Evolutionary conservation across 2,113 vertebrate species (phyloP).

Genomic region (Caretta caretta): DNA sequence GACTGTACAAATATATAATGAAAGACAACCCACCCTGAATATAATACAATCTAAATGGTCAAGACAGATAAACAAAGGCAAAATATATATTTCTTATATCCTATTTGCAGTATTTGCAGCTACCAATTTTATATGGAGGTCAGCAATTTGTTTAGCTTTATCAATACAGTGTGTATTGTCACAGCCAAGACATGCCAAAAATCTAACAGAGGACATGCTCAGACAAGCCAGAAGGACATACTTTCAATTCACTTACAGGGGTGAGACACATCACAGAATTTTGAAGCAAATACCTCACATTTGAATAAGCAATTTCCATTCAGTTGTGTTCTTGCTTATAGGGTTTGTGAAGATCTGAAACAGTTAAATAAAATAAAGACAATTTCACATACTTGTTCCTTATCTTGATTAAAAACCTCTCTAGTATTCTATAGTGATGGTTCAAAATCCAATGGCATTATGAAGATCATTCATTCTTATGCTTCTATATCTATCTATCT

Average conservation of each 20-base stretch:
- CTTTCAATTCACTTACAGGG: neutral
- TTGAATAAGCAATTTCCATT: neutral
- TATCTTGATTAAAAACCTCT: neutral
- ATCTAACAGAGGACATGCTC: neutral
- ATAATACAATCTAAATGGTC: neutral
- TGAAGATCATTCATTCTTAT: neutral
- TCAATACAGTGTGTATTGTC: neutral
- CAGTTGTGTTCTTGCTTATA: neutral
- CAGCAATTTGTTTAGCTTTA: neutral
- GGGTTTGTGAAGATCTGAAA: neutral
- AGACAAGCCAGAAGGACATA: neutral
- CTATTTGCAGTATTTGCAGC: neutral
- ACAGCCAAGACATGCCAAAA: too few species aligned
- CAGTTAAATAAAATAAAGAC: neutral
- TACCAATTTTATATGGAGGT: neutral
- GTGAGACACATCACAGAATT: neutral
- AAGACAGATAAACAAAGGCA: neutral
- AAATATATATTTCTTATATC: neutral
- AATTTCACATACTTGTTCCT: neutral
- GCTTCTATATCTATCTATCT: neutral
- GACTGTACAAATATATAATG: too few species aligned
- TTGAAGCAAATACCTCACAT: neutral
- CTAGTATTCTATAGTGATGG: neutral
- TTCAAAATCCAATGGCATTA: neutral
- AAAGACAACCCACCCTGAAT: neutral